Evolutionary conservation across 2,113 vertebrate genomes (phyloP).

Genomic region (Rynchops niger): DNA sequence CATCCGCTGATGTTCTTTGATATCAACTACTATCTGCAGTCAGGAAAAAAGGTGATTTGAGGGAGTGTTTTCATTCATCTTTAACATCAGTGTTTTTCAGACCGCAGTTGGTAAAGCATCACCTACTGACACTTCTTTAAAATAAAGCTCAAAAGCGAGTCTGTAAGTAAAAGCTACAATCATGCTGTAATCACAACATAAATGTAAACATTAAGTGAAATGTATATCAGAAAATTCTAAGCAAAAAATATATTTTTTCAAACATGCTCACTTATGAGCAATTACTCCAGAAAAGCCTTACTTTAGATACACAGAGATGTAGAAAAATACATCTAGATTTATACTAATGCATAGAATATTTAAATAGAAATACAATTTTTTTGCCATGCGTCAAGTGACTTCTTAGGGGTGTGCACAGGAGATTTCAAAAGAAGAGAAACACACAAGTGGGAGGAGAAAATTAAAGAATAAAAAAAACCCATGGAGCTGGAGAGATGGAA

Average conservation of each 20-base stretch:
- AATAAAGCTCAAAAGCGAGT: background rate
- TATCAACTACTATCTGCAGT: background rate
- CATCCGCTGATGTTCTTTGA: background rate
- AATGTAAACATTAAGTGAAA: background rate
- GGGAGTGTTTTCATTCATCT: background rate
- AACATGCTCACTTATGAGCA: background rate
- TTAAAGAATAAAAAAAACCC: background rate
- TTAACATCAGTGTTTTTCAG: background rate
- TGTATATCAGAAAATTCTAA: background rate
- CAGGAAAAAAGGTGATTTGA: slow-evolving; percentile 15
- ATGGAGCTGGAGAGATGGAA: background rate
- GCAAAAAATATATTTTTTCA: background rate
- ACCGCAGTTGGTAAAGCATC: background rate
- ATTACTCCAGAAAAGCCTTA: background rate
- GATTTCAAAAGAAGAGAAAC: background rate
- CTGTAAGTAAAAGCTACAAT: background rate
- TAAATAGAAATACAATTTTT: background rate
- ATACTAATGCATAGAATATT: too few species aligned
- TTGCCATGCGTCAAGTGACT: background rate
- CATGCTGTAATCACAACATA: background rate
- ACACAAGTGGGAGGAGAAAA: background rate
- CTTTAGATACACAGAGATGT: background rate
- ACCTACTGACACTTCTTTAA: background rate
- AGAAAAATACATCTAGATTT: background rate
- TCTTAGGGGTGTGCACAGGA: background rate